Base-by-base conservation (phyloP, 1,140 invertebrate species). In the Drosophila elegans region DNA sequence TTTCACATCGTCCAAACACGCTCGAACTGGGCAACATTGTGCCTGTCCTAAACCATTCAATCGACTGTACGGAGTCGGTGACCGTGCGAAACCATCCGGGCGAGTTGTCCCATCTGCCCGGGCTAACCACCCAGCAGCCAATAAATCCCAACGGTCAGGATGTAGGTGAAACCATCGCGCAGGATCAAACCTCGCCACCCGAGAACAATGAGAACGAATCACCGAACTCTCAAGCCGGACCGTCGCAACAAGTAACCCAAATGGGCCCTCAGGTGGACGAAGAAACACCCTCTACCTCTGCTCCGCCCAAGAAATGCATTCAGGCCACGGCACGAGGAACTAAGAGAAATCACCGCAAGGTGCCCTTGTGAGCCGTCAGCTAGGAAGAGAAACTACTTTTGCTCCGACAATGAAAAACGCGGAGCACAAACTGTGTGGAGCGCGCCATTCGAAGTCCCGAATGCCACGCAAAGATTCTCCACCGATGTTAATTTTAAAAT, bases 1-100 rank as follows among this genome's bases (percentile, higher is more conserved):
- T 99, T 54, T 99, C 98, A 0, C 94, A 99, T 4, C 94, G 99
- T 4, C 97, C 98, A 45, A 98, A 99, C 90, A 99, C 99, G 99
- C 99, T 99, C 91, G 98, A 99, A 90, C 92, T 99, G 4, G 96
- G 97, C 1, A 97, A 99, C 92, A 94, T 96, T 63, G 93, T 99
- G 0, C 96, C 96, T 99, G 3, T 98, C 99, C 1, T 99, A 99
- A 63, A 99, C 98, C 92, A 99, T 93, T 97, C 97, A 0, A 94
- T 96, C 69, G 97, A 99, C 91, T 96, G 96, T 85, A 98, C 97
- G 0, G 96, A 97, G 75, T 96, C 96, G 21, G 94, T 96, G 0
- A 95, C 95, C 0, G 93, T 97, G 27, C 36, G 68, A 0, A 91
- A 91, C 62, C 25, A 64, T n/a, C 83, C 86, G 16, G 16, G 16